phyloP scores from a whole-genome alignment of 2,888 invertebrate genomes.

The Nemoura dubitans region DNA sequence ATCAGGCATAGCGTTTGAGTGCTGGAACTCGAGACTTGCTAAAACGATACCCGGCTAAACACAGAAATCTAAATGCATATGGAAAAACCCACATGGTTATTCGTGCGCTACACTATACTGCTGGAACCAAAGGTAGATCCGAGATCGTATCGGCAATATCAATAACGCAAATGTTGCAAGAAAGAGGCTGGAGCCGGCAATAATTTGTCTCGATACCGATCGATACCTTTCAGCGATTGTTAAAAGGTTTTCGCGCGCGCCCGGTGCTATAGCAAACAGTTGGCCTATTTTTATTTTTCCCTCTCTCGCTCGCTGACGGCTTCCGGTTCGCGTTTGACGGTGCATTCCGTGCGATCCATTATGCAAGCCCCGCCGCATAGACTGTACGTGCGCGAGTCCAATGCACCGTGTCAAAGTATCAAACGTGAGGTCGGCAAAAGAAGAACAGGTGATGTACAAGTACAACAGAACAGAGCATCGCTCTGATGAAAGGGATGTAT shows the following conservation, averaged over 20 bases:
- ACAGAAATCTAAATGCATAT: not conserved
- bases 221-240: conserved; percentile 2
- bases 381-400: not conserved
- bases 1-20: not conserved
- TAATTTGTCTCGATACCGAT: conserved; percentile 12
- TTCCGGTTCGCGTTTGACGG: not conserved
- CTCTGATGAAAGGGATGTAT: too few relatives aligned
- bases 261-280: not conserved
- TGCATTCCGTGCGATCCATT: conserved; percentile 12
- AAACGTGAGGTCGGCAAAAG: not conserved
- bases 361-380: not conserved
- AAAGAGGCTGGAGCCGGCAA: not conserved
- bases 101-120: too few relatives aligned
- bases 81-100: not conserved
- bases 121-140: not conserved
- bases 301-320: not conserved
- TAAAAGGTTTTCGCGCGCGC: not conserved
- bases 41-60: not conserved
- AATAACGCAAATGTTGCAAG: not conserved
- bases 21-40: not conserved
- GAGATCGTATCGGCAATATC: not conserved
- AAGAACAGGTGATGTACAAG: too few relatives aligned
- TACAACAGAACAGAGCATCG: too few relatives aligned
- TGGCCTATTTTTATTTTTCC: too few relatives aligned
- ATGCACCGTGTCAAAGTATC: not conserved